Conservation (phyloP, 2,113 vertebrate genomes). For the Camelus bactrianus region DNA sequence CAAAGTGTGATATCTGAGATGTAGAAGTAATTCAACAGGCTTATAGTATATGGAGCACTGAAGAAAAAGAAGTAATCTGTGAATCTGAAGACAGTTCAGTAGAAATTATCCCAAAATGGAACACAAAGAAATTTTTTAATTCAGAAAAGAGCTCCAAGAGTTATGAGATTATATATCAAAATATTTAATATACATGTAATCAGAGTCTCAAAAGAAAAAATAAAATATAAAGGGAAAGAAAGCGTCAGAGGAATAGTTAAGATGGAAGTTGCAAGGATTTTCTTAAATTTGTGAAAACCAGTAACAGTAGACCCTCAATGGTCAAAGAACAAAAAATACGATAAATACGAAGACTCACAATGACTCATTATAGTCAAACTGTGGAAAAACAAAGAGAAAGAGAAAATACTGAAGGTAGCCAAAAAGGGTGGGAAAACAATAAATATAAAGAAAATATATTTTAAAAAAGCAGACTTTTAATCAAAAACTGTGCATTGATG, state of each 20-base stretch:
- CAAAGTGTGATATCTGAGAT: not conserved
- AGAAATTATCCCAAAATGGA: not conserved
- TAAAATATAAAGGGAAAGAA: not conserved
- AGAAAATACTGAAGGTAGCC: not conserved
- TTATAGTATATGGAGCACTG: not conserved
- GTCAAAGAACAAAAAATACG: not conserved
- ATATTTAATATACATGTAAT: not conserved
- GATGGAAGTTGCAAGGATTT: not conserved
- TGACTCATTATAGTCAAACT: not conserved
- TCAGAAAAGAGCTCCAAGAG: not conserved
- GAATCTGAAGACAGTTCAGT: not conserved
- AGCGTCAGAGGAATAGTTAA: not conserved
- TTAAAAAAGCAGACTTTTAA: not conserved
- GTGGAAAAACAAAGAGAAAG: not conserved
- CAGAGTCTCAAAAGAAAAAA: not conserved
- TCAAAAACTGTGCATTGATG: not conserved
- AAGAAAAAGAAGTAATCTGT: not conserved
- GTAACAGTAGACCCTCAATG: not conserved
- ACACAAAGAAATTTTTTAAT: not conserved
- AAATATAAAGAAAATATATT: not conserved
- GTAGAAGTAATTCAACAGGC: not conserved
- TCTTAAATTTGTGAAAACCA: not conserved
- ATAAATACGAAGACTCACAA: not conserved
- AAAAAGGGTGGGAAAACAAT: not conserved
- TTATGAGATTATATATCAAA: not conserved